Percentiles rank a stretch among this genome's conserved stretches.
These are phyloP conservation scores for Malacoraja senta DNA, from an alignment of 2,797 vertebrate genomes.

Conservation along the genomic window DNA sequence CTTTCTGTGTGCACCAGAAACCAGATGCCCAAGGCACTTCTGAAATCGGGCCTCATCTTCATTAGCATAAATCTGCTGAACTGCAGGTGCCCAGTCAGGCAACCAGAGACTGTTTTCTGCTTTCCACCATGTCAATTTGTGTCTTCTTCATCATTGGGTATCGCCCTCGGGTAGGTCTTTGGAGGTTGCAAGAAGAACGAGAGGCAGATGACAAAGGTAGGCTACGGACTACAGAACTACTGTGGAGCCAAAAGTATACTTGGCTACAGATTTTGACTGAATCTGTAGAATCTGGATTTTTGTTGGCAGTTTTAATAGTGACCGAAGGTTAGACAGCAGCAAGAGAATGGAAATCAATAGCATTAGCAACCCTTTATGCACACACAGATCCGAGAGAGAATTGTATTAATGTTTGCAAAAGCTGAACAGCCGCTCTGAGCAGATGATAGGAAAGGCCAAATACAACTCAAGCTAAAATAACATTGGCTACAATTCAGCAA, in stretches of 20 bases:
- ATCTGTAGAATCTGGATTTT: not conserved
- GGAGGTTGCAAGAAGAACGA: not conserved
- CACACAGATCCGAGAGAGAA: not conserved
- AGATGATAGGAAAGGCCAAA: not conserved
- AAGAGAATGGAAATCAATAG: not conserved
- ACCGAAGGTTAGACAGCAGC: not conserved
- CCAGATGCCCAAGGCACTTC: not conserved
- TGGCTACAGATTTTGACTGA: not conserved
- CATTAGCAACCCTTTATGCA: not conserved
- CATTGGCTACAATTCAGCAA: not conserved
- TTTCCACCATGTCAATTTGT: not conserved
- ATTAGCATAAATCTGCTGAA: not conserved
- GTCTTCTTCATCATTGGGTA: not conserved
- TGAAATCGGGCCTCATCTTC: not conserved
- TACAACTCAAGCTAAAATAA: not conserved
- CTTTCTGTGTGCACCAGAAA: not conserved
- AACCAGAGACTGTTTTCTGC: not conserved
- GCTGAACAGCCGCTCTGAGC: not conserved
- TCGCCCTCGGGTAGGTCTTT: not conserved
- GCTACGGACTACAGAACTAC: not conserved
- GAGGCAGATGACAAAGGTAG: not conserved
- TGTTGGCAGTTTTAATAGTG: not conserved
- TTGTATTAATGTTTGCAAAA: not conserved
- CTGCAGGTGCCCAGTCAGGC: not conserved
- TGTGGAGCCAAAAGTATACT: not conserved